Evolutionary conservation across 2,797 vertebrate species (phyloP).

Genomic region (Sebastes jordani): DNA sequence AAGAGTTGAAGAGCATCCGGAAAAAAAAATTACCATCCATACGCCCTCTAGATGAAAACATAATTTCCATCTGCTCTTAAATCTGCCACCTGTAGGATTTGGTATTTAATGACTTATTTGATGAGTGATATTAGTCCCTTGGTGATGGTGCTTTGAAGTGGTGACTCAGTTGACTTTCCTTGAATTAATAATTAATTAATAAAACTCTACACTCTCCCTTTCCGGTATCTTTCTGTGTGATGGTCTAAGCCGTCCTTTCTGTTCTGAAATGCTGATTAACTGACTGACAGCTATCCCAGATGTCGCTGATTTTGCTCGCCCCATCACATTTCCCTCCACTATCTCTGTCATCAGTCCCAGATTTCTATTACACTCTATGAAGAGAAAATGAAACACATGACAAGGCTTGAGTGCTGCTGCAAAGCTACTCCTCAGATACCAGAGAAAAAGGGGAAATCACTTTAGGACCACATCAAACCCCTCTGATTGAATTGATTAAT

Average conservation of each 20-base stretch:
- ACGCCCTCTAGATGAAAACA: slow-evolving; percentile 25
- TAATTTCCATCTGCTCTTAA: not conserved
- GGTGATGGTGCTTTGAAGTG: not conserved
- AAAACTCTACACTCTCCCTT: not conserved
- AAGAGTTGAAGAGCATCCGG: slow-evolving; percentile 18
- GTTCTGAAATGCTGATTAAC: not conserved
- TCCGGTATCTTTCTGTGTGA: not conserved
- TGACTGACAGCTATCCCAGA: not conserved
- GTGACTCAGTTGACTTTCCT: not conserved
- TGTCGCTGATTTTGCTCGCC: not conserved
- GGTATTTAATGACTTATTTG: not conserved
- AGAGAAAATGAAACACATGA: not conserved
- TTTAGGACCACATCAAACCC: not conserved
- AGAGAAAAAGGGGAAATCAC: not conserved
- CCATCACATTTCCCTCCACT: not conserved
- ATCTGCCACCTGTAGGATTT: not conserved
- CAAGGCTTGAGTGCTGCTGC: not conserved
- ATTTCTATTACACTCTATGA: not conserved
- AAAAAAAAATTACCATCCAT: not conserved
- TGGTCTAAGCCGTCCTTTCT: not conserved
- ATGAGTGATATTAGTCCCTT: not conserved
- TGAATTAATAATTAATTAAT: not conserved
- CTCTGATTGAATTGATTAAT: slow-evolving; percentile 6
- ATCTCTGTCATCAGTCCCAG: not conserved
- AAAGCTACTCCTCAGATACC: not conserved